A percentile compares a stretch with the other conserved stretches of the same genome.
These are phyloP conservation scores for Brachirus orientalis DNA, from an alignment of 2,113 vertebrate genomes.

Conservation along the genomic window DNA sequence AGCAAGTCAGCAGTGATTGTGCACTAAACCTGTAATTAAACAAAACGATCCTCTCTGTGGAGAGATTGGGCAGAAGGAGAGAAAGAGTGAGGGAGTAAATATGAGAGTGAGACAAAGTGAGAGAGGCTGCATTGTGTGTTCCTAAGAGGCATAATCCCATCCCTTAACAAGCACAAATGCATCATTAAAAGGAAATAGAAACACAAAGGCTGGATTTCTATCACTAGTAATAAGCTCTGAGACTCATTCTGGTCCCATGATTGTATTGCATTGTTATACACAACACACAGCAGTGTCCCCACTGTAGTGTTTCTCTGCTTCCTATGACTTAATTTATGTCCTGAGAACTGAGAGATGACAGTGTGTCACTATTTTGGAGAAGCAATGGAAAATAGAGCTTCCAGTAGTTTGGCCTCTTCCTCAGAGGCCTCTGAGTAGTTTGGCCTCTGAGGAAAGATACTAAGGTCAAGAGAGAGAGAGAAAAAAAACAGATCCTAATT, in stretches of 20 bases:
- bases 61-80: slow-evolving; percentile 25
- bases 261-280: slow-evolving; percentile 54
- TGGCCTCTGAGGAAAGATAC: slow-evolving; percentile 43
- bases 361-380: slow-evolving; percentile 49
- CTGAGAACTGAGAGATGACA: slow-evolving; percentile 55
- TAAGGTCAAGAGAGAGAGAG: slow-evolving; percentile 55
- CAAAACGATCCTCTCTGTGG: slow-evolving; percentile 28
- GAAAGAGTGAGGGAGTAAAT: slow-evolving; percentile 10
- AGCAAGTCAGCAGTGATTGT: slow-evolving; percentile 49
- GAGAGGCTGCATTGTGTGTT: slow-evolving; percentile 41
- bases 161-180: slow-evolving; percentile 63
- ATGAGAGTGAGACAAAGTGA: slow-evolving; percentile 19
- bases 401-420: slow-evolving; percentile 48
- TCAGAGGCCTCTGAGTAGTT: slow-evolving; percentile 33
- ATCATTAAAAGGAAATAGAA: slow-evolving; percentile 66
- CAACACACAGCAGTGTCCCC: slow-evolving; percentile 32
- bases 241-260: slow-evolving; percentile 48
- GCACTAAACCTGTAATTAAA: slow-evolving; percentile 73
- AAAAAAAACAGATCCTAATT: slow-evolving; percentile 55
- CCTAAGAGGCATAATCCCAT: slow-evolving; percentile 57
- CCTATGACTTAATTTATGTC: slow-evolving; percentile 66
- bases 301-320: slow-evolving; percentile 46
- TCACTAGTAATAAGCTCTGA: slow-evolving; percentile 68
- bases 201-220: slow-evolving; percentile 49
- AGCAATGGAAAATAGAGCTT: slow-evolving; percentile 50